Conservation (phyloP, 1,140 invertebrate species). For the Solen grandis region DNA sequence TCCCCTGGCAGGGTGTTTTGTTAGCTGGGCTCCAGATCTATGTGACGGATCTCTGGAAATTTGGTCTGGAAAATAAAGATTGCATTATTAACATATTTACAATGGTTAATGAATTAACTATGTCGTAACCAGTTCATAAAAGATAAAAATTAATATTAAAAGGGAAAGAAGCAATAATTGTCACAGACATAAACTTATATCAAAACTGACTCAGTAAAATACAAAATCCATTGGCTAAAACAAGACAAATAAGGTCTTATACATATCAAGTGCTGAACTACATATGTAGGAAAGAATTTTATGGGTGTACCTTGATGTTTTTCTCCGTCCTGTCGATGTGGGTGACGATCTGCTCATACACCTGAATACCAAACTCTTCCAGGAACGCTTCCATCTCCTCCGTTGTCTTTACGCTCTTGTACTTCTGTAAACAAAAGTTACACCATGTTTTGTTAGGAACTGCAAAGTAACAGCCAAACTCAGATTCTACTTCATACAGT, state of each 20-base stretch:
- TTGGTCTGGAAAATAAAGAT: conserved; percentile 33
- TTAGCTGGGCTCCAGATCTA: too few relatives aligned
- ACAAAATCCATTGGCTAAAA: too few relatives aligned
- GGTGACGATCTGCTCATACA: conserved; percentile 44
- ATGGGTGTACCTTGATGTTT: conserved; percentile 41
- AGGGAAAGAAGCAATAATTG: not conserved
- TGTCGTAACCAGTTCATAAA: not conserved
- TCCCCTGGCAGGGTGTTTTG: too few relatives aligned
- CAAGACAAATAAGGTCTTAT: not conserved
- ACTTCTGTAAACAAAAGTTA: conserved; percentile 29
- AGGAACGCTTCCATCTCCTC: conserved; percentile 40
- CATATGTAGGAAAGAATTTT: not conserved
- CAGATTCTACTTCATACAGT: too few relatives aligned
- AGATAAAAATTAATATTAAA: not conserved
- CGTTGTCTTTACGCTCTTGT: conserved; percentile 18
- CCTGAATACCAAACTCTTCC: conserved; percentile 37
- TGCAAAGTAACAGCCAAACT: too few relatives aligned
- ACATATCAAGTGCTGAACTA: not conserved
- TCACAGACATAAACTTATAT: not conserved
- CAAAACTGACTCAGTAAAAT: not conserved
- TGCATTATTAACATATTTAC: not conserved
- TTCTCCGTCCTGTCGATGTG: conserved; percentile 40
- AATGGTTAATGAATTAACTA: not conserved
- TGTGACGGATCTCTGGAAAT: conserved; percentile 48
- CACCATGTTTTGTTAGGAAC: not conserved